A percentile compares a stretch with the other conserved stretches of the same genome.
Evolutionary conservation across 1,140 invertebrate genomes (phyloP).

Genomic region (Linepithema humile): DNA sequence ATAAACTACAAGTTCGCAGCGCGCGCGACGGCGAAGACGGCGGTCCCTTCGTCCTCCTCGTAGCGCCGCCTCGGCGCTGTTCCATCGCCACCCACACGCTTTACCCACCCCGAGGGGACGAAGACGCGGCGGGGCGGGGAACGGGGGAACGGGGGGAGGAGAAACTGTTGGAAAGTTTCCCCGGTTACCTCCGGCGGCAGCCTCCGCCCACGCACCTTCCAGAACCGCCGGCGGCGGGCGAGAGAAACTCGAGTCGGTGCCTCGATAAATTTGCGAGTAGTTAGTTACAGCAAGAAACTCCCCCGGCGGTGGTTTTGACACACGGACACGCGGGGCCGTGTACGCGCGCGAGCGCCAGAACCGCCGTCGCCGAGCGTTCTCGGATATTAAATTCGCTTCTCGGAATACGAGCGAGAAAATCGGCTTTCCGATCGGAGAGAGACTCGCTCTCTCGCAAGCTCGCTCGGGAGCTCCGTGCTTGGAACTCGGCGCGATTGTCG

Average conservation of each 20-base stretch:
- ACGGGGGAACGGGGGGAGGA: no score
- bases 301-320: slow-evolving; percentile 68
- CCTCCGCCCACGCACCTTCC: slow-evolving; percentile 63
- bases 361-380: slow-evolving; percentile 20
- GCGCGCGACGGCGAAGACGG: background rate
- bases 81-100: slow-evolving; percentile 41
- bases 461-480: slow-evolving; percentile 15
- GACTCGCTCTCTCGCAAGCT: background rate
- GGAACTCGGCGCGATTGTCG: slow-evolving; percentile 39
- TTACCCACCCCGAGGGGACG: background rate
- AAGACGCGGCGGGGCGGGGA: no score
- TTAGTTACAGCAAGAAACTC: slow-evolving; percentile 83
- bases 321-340: slow-evolving; percentile 28
- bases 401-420: slow-evolving; percentile 41
- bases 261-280: slow-evolving; percentile 83
- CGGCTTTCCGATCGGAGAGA: slow-evolving; percentile 48
- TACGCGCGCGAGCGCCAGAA: slow-evolving; percentile 6
- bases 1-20: slow-evolving; percentile 83
- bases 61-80: slow-evolving; percentile 23
- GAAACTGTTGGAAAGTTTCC: slow-evolving; percentile 78
- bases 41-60: slow-evolving; percentile 40
- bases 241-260: slow-evolving; percentile 79
- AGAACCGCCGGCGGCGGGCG: slow-evolving; percentile 65
- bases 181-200: slow-evolving; percentile 73
- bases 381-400: slow-evolving; percentile 52